Conservation (phyloP, 2,797 vertebrate species). For the Perodicticus potto region DNA sequence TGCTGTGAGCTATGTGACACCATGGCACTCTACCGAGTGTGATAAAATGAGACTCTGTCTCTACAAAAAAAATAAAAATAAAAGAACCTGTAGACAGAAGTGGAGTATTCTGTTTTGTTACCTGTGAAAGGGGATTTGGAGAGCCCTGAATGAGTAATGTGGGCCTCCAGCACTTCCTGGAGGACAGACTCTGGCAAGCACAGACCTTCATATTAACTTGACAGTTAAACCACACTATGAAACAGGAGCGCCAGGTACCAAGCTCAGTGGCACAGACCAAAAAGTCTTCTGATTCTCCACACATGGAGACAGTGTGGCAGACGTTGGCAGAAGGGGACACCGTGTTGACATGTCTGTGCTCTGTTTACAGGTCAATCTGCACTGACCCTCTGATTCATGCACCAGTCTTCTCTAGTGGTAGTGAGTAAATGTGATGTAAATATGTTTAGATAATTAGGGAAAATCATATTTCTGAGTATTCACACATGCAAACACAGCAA, state of each 20-base stretch:
- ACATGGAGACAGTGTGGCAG: background rate
- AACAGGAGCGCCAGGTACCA: background rate
- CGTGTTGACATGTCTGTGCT: background rate
- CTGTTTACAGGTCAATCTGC: background rate
- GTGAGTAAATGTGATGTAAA: background rate
- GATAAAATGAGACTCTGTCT: too few species aligned
- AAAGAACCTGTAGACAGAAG: background rate
- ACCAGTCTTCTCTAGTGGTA: background rate
- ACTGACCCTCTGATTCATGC: background rate
- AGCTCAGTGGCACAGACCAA: background rate
- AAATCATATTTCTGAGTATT: conserved; percentile 34
- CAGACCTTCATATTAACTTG: background rate
- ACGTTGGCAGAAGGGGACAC: background rate
- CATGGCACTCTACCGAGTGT: too few species aligned
- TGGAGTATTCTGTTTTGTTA: background rate
- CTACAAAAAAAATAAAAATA: too few species aligned
- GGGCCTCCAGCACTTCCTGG: background rate
- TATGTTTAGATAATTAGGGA: background rate
- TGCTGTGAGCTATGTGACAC: too few species aligned
- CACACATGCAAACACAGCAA: background rate
- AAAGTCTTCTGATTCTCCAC: background rate
- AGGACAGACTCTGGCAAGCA: background rate
- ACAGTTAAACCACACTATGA: background rate
- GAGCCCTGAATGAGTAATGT: background rate
- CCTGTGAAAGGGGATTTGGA: background rate